Evolutionary conservation across 2,113 vertebrate species (phyloP).

Genomic region (Tragelaphus scriptus): DNA sequence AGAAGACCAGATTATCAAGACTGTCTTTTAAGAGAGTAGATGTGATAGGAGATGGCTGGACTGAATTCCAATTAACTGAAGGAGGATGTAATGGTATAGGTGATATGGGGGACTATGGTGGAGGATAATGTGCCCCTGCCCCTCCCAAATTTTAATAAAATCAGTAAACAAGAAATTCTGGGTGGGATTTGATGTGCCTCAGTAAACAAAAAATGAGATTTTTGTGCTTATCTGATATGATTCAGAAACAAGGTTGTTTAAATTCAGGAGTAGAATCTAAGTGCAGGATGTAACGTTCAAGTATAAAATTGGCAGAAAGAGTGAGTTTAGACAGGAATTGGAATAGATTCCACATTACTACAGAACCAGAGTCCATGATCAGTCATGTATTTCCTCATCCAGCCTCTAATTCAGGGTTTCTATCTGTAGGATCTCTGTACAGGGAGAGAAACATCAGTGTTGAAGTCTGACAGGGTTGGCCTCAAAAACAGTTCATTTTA

Average conservation of each 20-base stretch:
- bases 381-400: not conserved
- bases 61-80: not conserved
- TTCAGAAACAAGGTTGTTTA: not conserved
- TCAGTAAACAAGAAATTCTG: not conserved
- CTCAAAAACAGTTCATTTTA: not conserved
- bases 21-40: not conserved
- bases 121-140: fast-evolving
- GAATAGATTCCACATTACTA: not conserved
- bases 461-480: not conserved
- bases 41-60: fast-evolving
- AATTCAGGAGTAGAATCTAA: not conserved
- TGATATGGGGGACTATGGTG: fast-evolving
- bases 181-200: not conserved
- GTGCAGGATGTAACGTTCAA: fast-evolving
- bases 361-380: fast-evolving
- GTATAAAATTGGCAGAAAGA: not conserved
- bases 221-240: not conserved
- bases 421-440: not conserved
- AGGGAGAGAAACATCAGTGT: not conserved
- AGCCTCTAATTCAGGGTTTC: not conserved
- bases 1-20: not conserved
- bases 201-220: not conserved
- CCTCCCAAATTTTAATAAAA: not conserved
- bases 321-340: not conserved
- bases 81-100: not conserved